Evolutionary conservation across 1,140 invertebrate genomes (phyloP).

Genomic region (Asbolus verrucosus): DNA sequence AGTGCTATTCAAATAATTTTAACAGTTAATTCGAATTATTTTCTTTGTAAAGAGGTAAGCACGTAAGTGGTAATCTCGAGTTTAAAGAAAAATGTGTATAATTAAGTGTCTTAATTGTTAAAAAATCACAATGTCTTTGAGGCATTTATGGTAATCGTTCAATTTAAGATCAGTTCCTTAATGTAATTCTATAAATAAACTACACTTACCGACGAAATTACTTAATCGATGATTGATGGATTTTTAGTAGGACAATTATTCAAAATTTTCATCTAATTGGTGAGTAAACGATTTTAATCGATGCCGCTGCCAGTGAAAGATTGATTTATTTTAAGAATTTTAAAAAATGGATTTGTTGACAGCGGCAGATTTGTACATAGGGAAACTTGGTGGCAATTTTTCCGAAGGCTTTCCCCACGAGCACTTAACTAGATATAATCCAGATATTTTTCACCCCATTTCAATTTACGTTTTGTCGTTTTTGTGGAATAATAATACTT

Average conservation of each 20-base stretch:
- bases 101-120: constrained; percentile 6
- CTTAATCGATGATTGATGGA: constrained; percentile 27
- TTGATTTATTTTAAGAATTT: constrained; percentile 40
- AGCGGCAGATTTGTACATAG: neutral
- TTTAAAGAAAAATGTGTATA: constrained; percentile 4
- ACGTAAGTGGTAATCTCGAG: constrained; percentile 1
- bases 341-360: neutral
- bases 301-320: constrained; percentile 23
- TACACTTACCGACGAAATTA: neutral
- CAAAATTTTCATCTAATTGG: constrained; percentile 11
- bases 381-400: constrained; percentile 15
- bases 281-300: neutral
- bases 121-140: neutral
- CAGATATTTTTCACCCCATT: constrained; percentile 54
- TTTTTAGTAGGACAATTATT: constrained; percentile 3
- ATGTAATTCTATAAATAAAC: neutral
- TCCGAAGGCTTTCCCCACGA: constrained; percentile 29
- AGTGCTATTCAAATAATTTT: constrained; percentile 41
- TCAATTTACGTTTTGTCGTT: constrained; percentile 50
- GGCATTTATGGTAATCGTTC: neutral
- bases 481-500: constrained; percentile 51
- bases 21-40: constrained; percentile 38
- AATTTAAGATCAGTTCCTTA: constrained; percentile 1
- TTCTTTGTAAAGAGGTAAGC: neutral
- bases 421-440: constrained; percentile 51